phyloP scores from a whole-genome alignment of 2,888 invertebrate genomes.

The Megamerina dolium region DNA sequence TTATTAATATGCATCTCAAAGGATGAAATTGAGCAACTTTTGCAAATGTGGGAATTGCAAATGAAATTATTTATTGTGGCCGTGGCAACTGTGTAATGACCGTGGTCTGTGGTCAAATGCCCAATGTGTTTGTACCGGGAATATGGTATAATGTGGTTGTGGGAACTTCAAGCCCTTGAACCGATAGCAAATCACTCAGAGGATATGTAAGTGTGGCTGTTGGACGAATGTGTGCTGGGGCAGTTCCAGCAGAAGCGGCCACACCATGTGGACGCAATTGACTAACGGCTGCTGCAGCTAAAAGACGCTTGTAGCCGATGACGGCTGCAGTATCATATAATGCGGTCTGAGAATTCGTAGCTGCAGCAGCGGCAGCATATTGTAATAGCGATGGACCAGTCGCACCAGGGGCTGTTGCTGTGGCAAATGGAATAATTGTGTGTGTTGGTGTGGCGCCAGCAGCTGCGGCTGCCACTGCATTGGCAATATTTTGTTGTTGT shows the following conservation, averaged over 20 bases:
- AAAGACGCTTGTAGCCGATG: slow-evolving; percentile 46
- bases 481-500: slow-evolving; percentile 46
- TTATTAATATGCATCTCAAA: no score
- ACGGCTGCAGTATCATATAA: slow-evolving; percentile 46
- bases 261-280: slow-evolving; percentile 42
- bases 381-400: slow-evolving; percentile 50
- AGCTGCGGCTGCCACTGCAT: slow-evolving; percentile 40
- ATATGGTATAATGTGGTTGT: slow-evolving; percentile 63
- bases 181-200: slow-evolving; percentile 65
- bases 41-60: no score
- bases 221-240: slow-evolving; percentile 45
- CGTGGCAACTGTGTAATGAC: slow-evolving; percentile 38
- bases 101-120: slow-evolving; percentile 59
- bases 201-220: slow-evolving; percentile 60
- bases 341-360: slow-evolving; percentile 54
- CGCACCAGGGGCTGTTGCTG: slow-evolving; percentile 29
- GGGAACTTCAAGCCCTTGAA: slow-evolving; percentile 60
- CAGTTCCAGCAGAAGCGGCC: slow-evolving; percentile 48
- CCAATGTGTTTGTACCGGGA: slow-evolving; percentile 61
- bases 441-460: slow-evolving; percentile 36
- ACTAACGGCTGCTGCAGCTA: slow-evolving; percentile 47
- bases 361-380: slow-evolving; percentile 60
- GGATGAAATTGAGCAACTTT: no score
- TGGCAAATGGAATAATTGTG: slow-evolving; percentile 27
- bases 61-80: slow-evolving; percentile 20